Evolutionary conservation across 2,113 vertebrate genomes (phyloP).

Genomic region (Oncorhynchus nerka): DNA sequence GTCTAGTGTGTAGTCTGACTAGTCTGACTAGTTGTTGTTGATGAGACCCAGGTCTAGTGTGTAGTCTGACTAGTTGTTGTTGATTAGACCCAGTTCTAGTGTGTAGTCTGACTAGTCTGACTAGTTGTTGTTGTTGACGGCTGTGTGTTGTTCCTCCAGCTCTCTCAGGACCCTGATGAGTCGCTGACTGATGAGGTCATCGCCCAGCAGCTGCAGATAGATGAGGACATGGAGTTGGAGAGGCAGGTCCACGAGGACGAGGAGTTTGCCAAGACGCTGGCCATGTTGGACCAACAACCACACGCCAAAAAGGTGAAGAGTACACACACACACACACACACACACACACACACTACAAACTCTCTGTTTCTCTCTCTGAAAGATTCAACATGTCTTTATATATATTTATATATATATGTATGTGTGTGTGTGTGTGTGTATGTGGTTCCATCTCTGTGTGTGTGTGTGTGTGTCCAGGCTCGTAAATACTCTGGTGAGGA

Average conservation of each 20-base stretch:
- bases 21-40: no score
- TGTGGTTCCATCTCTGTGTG: no score
- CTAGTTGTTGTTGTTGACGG: neutral
- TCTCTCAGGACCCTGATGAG: constrained; percentile 69
- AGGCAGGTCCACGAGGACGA: constrained; percentile 92
- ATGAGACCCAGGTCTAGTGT: no score
- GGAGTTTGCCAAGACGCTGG: constrained; percentile 90
- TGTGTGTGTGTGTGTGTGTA: no score
- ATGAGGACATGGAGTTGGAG: constrained; percentile 90
- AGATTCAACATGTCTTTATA: no score
- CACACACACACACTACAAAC: neutral
- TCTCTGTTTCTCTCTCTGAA: neutral
- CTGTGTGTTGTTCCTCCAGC: constrained; percentile 54
- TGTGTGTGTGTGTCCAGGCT: constrained; percentile 62
- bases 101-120: neutral
- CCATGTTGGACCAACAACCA: constrained; percentile 87
- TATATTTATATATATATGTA: no score
- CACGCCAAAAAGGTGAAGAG: constrained; percentile 82
- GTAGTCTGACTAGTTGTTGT: no score
- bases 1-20: no score
- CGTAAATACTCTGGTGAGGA: constrained; percentile 73
- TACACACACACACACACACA: neutral
- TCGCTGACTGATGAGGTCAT: constrained; percentile 82
- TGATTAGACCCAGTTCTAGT: neutral
- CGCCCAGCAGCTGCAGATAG: constrained; percentile 85